Percentiles rank a stretch among this genome's conserved stretches.
Evolutionary conservation across 2,888 invertebrate species (phyloP).

Genomic region (Trissolcus brochymenae): DNA sequence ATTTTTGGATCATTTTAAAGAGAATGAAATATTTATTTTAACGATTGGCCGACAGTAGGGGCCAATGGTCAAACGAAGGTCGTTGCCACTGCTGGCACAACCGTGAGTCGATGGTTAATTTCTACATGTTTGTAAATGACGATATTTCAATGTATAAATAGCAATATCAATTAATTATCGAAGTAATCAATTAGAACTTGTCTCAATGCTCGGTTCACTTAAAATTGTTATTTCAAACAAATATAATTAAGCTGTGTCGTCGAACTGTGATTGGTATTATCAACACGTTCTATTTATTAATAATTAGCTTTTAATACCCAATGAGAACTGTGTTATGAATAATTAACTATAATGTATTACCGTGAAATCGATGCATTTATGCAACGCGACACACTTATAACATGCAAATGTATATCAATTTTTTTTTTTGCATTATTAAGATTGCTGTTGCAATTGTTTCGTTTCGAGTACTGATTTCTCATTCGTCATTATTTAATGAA

Average conservation of each 20-base stretch:
- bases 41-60: no score
- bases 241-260: conserved; percentile 32
- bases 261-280: conserved; percentile 43
- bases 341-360: conserved; percentile 36
- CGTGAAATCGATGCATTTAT: conserved; percentile 39
- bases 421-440: conserved; percentile 27
- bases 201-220: no score
- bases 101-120: no score
- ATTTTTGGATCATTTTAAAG: no score
- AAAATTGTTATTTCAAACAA: conserved; percentile 27
- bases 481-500: conserved; percentile 20
- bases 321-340: conserved; percentile 50
- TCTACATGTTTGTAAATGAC: no score
- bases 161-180: no score
- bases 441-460: conserved; percentile 2
- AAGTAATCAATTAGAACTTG: conserved; percentile 4
- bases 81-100: no score
- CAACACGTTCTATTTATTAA: conserved; percentile 40
- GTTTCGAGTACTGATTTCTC: conserved; percentile 4
- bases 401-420: conserved; percentile 25
- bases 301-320: conserved; percentile 44
- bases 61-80: no score
- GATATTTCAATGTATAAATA: no score
- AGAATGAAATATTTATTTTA: no score
- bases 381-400: conserved; percentile 33